phyloP scores from a whole-genome alignment of 2,113 vertebrate species.

The Ptilonorhynchus violaceus region DNA sequence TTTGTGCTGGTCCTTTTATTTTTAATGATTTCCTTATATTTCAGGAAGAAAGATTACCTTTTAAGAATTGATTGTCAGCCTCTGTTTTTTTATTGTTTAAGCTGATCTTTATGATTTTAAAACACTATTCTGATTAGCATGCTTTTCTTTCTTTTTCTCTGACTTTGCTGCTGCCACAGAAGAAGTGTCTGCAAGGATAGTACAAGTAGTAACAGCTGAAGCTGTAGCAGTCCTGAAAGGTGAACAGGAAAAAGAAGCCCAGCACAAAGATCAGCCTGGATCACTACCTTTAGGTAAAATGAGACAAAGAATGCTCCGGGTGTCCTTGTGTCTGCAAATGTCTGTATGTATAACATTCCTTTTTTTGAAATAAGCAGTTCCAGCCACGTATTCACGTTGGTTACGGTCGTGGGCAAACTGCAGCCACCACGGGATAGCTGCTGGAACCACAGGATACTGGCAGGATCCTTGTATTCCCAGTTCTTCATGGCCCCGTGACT shows the following conservation, averaged over 20 bases:
- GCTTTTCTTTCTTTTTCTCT: conserved; percentile 30
- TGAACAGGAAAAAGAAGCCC: conserved; percentile 88
- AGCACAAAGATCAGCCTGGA: conserved; percentile 81
- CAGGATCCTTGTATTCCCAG: neutral
- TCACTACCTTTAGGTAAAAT: conserved; percentile 91
- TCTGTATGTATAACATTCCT: neutral
- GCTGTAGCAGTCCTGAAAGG: conserved; percentile 96
- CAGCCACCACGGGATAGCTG: neutral
- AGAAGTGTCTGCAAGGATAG: conserved; percentile 96
- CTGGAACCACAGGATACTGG: neutral
- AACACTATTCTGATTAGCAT: neutral
- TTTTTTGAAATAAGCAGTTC: no score
- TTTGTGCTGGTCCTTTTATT: neutral
- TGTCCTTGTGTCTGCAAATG: neutral
- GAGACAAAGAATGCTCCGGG: neutral
- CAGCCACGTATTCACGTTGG: neutral
- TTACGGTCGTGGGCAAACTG: neutral
- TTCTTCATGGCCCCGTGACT: neutral
- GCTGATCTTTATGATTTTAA: neutral
- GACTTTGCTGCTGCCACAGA: conserved; percentile 76
- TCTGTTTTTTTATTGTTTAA: neutral
- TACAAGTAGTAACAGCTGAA: conserved; percentile 98
- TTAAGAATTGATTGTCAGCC: neutral
- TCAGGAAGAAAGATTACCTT: neutral
- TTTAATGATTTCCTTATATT: neutral